phyloP scores from a whole-genome alignment of 2,797 vertebrate genomes.

The Nannoperca australis region DNA sequence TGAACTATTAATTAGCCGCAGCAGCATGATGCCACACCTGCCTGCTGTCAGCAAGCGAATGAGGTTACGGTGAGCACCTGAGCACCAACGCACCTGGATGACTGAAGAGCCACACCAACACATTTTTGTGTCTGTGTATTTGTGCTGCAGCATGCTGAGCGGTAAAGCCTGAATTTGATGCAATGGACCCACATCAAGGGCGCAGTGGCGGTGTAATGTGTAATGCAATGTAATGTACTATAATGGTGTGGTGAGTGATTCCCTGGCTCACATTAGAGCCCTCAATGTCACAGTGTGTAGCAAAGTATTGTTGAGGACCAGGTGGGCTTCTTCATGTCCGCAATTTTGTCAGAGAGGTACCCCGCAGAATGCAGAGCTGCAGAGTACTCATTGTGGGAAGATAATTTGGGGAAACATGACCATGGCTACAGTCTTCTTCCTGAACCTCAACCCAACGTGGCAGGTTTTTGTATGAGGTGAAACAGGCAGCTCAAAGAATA shows the following conservation, averaged over 20 bases:
- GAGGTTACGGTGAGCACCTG: not conserved
- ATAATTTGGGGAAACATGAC: conserved; percentile 1
- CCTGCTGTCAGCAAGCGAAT: not conserved
- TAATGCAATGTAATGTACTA: conserved; percentile 7
- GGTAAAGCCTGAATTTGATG: not conserved
- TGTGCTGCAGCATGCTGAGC: not conserved
- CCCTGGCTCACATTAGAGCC: not conserved
- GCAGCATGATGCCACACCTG: not conserved
- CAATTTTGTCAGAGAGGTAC: not conserved
- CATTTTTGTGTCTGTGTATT: not conserved
- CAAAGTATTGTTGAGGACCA: not conserved
- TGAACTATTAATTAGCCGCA: not conserved
- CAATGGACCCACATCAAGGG: not conserved
- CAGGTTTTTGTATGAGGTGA: not conserved
- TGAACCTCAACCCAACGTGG: not conserved
- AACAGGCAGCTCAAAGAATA: not conserved
- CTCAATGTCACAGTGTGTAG: conserved; percentile 7
- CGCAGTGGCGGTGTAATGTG: not conserved
- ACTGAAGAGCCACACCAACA: not conserved
- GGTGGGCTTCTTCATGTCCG: conserved; percentile 2
- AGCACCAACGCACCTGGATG: conserved; percentile 7
- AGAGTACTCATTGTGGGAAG: not conserved
- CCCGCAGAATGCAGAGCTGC: conserved; percentile 14
- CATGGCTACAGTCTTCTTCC: not conserved
- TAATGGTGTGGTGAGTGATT: conserved; percentile 13